Evolutionary conservation across 2,888 invertebrate genomes (phyloP).

Genomic region (Proisotoma minuta): DNA sequence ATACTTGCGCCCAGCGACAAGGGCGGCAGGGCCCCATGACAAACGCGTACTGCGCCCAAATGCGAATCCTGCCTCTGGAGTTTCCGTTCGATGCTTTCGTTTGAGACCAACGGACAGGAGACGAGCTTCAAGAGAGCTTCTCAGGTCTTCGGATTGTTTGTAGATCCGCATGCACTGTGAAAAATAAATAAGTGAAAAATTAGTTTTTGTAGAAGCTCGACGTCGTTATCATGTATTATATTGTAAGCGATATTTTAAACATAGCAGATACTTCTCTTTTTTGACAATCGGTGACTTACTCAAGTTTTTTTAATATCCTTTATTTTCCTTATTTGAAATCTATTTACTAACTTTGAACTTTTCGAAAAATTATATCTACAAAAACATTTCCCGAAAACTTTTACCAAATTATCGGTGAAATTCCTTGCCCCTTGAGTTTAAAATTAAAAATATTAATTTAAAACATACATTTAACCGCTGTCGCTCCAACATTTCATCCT

Average conservation of each 20-base stretch:
- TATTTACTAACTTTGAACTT: too few species aligned
- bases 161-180: slow-evolving; percentile 18
- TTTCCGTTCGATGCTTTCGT: slow-evolving; percentile 26
- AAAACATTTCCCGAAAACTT: too few species aligned
- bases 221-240: too few species aligned
- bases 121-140: slow-evolving; percentile 28
- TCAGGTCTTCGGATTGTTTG: slow-evolving; percentile 33
- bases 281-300: too few species aligned
- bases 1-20: slow-evolving; percentile 22
- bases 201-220: too few species aligned
- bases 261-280: not conserved
- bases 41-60: slow-evolving; percentile 8
- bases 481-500: slow-evolving; percentile 18
- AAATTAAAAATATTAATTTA: too few species aligned
- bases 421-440: too few species aligned
- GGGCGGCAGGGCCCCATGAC: slow-evolving; percentile 36
- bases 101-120: slow-evolving; percentile 25
- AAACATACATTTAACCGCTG: slow-evolving; percentile 10
- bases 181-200: slow-evolving; percentile 5
- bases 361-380: too few species aligned
- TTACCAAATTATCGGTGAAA: too few species aligned
- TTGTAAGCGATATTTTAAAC: not conserved
- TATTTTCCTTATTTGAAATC: too few species aligned
- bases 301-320: too few species aligned
- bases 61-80: slow-evolving; percentile 9